Evolutionary conservation across 1,140 invertebrate species (phyloP).

Genomic region (Diuraphis noxia): DNA sequence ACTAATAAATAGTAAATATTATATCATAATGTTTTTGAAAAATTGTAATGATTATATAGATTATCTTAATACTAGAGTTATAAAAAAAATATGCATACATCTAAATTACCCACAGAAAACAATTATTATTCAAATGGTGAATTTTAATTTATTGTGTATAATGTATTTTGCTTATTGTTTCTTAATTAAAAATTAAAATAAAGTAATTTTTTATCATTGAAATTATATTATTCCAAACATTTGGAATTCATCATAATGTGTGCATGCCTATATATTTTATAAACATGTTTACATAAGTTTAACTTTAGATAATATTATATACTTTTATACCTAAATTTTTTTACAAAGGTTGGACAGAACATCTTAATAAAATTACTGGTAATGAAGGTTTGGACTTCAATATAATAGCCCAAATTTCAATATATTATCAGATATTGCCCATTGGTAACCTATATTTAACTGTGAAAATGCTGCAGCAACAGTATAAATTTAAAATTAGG

Average conservation of each 20-base stretch:
- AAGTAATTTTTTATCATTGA: no score
- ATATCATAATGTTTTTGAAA: not conserved
- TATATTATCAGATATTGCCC: not conserved
- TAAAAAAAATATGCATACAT: no score
- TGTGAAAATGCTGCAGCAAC: no score
- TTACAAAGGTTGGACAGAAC: not conserved
- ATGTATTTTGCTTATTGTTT: no score
- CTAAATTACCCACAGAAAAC: no score
- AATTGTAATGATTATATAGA: not conserved
- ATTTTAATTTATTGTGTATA: not conserved
- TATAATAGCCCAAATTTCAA: not conserved
- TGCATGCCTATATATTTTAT: not conserved
- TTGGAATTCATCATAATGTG: not conserved
- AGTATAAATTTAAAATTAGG: not conserved
- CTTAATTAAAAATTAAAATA: no score
- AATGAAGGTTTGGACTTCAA: not conserved
- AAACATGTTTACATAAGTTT: not conserved
- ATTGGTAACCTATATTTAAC: not conserved
- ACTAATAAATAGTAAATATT: not conserved
- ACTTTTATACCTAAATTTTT: not conserved
- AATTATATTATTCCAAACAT: no score
- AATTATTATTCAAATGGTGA: not conserved
- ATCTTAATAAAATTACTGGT: not conserved
- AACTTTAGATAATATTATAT: not conserved
- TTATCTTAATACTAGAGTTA: no score